Percentiles rank a stretch among this genome's conserved stretches.
phyloP scores from a whole-genome alignment of 2,888 invertebrate species.

The Pycnomerus fuliginosus region DNA sequence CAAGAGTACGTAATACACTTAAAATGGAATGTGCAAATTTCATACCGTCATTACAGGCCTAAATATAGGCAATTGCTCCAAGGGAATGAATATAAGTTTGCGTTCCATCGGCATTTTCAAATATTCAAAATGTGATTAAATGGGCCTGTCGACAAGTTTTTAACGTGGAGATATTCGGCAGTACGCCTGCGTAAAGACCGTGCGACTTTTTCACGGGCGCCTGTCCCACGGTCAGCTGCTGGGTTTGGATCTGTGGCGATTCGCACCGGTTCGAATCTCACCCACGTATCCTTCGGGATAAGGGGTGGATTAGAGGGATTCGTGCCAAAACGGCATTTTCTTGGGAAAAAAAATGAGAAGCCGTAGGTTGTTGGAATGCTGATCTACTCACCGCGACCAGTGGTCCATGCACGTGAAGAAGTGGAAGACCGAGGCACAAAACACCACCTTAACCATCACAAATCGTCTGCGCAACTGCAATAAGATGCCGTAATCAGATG shows the following conservation, averaged over 20 bases:
- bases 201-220: conserved; percentile 66
- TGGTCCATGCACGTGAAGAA: conserved; percentile 44
- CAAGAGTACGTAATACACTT: no score
- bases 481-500: conserved; percentile 41
- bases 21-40: no score
- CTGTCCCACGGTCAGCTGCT: conserved; percentile 59
- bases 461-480: conserved; percentile 55
- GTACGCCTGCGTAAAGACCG: conserved; percentile 57
- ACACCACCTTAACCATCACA: conserved; percentile 19
- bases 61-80: no score
- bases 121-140: no score
- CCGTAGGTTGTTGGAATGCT: conserved; percentile 36
- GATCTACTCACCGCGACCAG: conserved; percentile 36
- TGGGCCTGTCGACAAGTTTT: conserved; percentile 11
- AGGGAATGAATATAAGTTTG: no score
- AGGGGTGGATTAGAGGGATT: no score
- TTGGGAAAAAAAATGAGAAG: conserved; percentile 35
- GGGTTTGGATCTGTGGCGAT: conserved; percentile 37
- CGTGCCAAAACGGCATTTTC: conserved; percentile 51
- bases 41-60: no score
- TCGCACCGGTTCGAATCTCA: no score
- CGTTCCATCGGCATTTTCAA: no score
- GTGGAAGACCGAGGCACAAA: conserved; percentile 6
- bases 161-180: conserved; percentile 39
- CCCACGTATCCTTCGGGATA: no score